A percentile compares a stretch with the other conserved stretches of the same genome.
phyloP scores from a whole-genome alignment of 1,140 invertebrate species.

The Babylonia areolata region DNA sequence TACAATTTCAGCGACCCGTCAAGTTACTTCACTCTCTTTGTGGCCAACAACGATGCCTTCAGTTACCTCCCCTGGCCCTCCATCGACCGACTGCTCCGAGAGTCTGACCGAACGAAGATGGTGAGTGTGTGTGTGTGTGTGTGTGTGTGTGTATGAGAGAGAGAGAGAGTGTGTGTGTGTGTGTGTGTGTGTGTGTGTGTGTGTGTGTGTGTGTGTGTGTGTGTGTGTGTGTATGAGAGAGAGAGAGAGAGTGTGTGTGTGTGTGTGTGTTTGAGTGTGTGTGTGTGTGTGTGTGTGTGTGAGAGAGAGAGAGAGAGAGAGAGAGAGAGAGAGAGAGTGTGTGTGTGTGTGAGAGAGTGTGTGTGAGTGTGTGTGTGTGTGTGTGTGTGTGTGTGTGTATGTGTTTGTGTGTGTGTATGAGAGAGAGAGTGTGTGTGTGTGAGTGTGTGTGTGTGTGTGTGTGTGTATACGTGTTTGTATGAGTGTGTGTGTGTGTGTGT shows the following conservation, averaged over 20 bases:
- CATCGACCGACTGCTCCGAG: conserved; percentile 46
- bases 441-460: not conserved
- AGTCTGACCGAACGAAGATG: conserved; percentile 43
- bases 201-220: not conserved
- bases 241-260: no score
- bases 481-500: no score
- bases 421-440: not conserved
- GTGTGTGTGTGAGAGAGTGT: conserved; percentile 22
- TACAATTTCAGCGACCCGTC: conserved; percentile 41
- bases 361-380: conserved; percentile 24
- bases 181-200: not conserved
- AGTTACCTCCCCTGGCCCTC: conserved; percentile 57
- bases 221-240: no score
- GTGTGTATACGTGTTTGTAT: not conserved
- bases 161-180: not conserved
- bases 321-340: not conserved
- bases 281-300: not conserved
- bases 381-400: not conserved
- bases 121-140: conserved; percentile 23
- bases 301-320: not conserved
- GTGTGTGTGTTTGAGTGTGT: not conserved
- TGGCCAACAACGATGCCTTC: conserved; percentile 64
- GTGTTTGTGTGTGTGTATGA: no score
- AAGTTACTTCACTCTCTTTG: conserved; percentile 61
- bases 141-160: no score